Conservation (phyloP, 2,797 vertebrate species). For the Sciaenops ocellatus region DNA sequence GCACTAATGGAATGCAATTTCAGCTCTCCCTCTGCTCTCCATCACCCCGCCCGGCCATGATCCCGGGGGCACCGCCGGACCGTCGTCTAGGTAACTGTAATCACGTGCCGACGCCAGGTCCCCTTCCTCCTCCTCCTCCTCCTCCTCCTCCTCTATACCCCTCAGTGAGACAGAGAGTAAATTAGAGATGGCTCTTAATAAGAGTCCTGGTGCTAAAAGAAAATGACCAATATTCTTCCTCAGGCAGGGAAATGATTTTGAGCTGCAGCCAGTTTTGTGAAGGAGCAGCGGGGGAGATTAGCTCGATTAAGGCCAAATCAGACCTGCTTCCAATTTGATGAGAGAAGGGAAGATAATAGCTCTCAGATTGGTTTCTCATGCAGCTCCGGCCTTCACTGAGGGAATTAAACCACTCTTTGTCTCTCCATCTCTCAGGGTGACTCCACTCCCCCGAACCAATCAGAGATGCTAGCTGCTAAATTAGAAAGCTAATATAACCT, state of each 20-base stretch:
- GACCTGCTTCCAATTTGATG: conserved; percentile 74
- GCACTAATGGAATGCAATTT: conserved; percentile 88
- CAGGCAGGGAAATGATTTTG: conserved; percentile 80
- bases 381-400: conserved; percentile 59
- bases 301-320: conserved; percentile 81
- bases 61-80: conserved; percentile 76
- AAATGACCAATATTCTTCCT: conserved; percentile 80
- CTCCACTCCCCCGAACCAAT: conserved; percentile 51
- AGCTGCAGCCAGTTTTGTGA: conserved; percentile 64
- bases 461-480: conserved; percentile 37
- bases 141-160: conserved; percentile 44
- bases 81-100: conserved; percentile 86
- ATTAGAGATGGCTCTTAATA: conserved; percentile 85
- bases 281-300: conserved; percentile 79
- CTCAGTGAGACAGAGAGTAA: conserved; percentile 76
- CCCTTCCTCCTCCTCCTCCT: conserved; percentile 34
- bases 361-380: conserved; percentile 65
- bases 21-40: conserved; percentile 79
- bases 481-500: conserved; percentile 61
- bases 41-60: conserved; percentile 78
- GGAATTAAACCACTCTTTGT: conserved; percentile 74
- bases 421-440: conserved; percentile 60
- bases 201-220: conserved; percentile 80
- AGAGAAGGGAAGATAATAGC: conserved; percentile 72
- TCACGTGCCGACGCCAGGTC: conserved; percentile 68